Evolutionary conservation across 2,797 vertebrate genomes (phyloP).

Genomic region (Etheostoma perlongum): DNA sequence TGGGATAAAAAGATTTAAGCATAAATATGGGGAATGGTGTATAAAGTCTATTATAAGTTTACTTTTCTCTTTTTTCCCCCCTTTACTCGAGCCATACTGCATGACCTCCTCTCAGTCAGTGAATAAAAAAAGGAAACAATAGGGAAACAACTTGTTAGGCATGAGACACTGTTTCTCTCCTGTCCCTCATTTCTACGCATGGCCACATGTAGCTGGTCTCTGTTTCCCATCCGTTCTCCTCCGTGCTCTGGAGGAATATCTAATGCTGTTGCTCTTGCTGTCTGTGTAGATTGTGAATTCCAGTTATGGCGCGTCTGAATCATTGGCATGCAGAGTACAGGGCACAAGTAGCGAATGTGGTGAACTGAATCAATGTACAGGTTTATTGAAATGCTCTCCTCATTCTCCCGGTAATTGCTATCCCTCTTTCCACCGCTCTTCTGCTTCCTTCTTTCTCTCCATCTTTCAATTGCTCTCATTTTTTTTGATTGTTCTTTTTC

Average conservation of each 20-base stretch:
- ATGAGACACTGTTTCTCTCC: constrained; percentile 18
- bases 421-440: constrained; percentile 43
- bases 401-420: constrained; percentile 76
- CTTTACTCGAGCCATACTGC: not conserved
- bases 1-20: not conserved
- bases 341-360: constrained; percentile 65
- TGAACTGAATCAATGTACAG: constrained; percentile 67
- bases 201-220: constrained; percentile 43
- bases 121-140: constrained; percentile 14
- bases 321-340: constrained; percentile 79
- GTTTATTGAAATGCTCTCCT: constrained; percentile 80
- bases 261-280: constrained; percentile 59
- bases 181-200: constrained; percentile 65
- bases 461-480: constrained; percentile 40
- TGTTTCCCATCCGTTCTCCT: constrained; percentile 3
- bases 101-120: not conserved
- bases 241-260: constrained; percentile 60
- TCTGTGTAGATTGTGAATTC: constrained; percentile 80
- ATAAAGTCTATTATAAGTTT: not conserved
- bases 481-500: constrained; percentile 37
- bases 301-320: constrained; percentile 63
- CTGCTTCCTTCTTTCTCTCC: constrained; percentile 35
- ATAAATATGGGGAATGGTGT: not conserved
- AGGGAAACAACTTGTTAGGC: not conserved
- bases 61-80: not conserved